These are phyloP conservation scores for Saxicola maurus DNA, from an alignment of 2,797 vertebrate species.

Conservation along the genomic window DNA sequence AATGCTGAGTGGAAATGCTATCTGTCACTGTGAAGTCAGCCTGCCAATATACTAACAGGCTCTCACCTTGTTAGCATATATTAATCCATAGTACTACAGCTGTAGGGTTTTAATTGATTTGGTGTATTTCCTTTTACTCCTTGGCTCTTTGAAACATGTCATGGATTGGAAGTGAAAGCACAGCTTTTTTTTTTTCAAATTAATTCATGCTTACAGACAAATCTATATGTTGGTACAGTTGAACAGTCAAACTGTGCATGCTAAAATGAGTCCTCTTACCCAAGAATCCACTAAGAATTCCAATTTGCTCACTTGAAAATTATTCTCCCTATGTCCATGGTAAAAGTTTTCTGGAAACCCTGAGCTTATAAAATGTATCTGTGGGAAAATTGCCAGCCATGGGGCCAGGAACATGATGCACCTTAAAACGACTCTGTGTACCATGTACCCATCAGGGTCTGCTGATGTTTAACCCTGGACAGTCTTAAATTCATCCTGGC, in stretches of 20 bases:
- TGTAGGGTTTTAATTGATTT: not conserved
- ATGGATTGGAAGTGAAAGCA: not conserved
- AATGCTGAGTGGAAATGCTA: not conserved
- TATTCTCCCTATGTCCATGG: not conserved
- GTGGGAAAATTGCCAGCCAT: fast-evolving
- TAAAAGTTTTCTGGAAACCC: not conserved
- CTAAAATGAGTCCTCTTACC: not conserved
- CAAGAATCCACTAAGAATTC: not conserved
- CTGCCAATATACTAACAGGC: not conserved
- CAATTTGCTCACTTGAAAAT: not conserved
- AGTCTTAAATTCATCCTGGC: not conserved
- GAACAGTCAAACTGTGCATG: not conserved
- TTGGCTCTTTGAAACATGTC: not conserved
- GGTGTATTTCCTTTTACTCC: not conserved
- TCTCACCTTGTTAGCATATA: not conserved
- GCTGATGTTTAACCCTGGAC: not conserved
- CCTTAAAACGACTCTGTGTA: not conserved
- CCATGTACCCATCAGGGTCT: fast-evolving
- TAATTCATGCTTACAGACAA: not conserved
- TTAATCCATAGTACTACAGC: not conserved
- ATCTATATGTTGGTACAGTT: not conserved
- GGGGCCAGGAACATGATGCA: fast-evolving
- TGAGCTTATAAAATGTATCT: not conserved
- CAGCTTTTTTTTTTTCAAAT: not conserved
- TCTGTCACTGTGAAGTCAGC: not conserved